These are phyloP conservation scores for Alviniconcha strummeri DNA, from an alignment of 2,888 invertebrate genomes.

Conservation along the genomic window DNA sequence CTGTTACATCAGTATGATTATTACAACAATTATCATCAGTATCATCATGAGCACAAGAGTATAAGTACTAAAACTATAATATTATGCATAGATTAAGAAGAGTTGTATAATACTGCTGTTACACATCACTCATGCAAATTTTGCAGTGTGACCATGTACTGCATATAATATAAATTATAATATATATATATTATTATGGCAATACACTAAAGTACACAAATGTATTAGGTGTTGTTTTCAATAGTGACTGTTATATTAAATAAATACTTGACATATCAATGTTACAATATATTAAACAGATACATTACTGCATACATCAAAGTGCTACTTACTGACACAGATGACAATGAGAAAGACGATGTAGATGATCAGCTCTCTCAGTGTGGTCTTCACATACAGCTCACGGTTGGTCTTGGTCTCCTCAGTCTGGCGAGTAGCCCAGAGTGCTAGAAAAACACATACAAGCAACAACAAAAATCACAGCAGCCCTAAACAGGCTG, in stretches of 20 bases:
- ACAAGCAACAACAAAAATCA: not conserved
- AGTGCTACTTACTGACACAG: conserved; percentile 70
- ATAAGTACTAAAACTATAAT: too few species aligned
- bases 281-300: not conserved
- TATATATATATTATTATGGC: too few species aligned
- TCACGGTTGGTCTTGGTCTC: conserved; percentile 70
- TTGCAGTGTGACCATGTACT: too few species aligned
- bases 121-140: too few species aligned
- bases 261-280: not conserved
- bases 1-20: too few species aligned
- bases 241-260: not conserved
- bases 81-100: too few species aligned
- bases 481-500: not conserved
- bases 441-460: conserved; percentile 61
- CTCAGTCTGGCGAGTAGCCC: conserved; percentile 74
- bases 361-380: conserved; percentile 74
- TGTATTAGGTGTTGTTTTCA: not conserved
- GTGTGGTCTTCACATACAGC: conserved; percentile 72
- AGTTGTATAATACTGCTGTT: too few species aligned
- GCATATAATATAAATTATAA: too few species aligned
- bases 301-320: too few species aligned
- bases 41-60: too few species aligned
- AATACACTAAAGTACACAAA: too few species aligned
- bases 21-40: too few species aligned
- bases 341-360: conserved; percentile 72